Percentiles rank a stretch among this genome's conserved stretches.
Evolutionary conservation across 2,113 vertebrate species (phyloP).

Genomic region (Ptychochromis oligacanthus): DNA sequence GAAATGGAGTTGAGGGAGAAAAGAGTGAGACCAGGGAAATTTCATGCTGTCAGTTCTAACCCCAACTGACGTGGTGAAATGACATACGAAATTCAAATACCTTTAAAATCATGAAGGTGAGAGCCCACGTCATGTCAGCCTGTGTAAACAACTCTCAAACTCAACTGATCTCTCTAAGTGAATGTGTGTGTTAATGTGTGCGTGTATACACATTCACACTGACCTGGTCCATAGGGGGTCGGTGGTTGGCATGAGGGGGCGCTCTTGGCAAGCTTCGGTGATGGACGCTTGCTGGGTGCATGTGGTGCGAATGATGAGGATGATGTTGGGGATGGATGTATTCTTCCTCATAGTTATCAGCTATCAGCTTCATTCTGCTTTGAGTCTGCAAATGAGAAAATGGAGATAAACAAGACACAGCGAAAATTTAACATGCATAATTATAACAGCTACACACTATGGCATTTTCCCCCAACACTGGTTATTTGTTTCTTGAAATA

Average conservation of each 20-base stretch:
- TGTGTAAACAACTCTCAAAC: slow-evolving; percentile 46
- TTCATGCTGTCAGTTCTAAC: slow-evolving; percentile 42
- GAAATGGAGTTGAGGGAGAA: slow-evolving; percentile 37
- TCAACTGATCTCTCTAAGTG: background rate
- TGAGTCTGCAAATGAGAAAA: slow-evolving; percentile 84
- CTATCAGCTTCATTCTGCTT: slow-evolving; percentile 96
- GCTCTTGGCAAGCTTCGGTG: slow-evolving; percentile 85
- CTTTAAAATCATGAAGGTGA: slow-evolving; percentile 29
- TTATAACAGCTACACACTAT: background rate
- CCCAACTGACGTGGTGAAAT: slow-evolving; percentile 53
- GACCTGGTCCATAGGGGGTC: slow-evolving; percentile 93
- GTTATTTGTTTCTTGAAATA: slow-evolving; percentile 31
- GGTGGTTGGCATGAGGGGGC: slow-evolving; percentile 87
- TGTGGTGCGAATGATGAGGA: slow-evolving; percentile 81
- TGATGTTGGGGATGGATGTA: slow-evolving; percentile 89
- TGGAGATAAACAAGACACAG: slow-evolving; percentile 9
- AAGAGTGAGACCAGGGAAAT: slow-evolving; percentile 42
- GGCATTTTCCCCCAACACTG: background rate
- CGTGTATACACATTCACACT: slow-evolving; percentile 26
- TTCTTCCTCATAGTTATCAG: slow-evolving; percentile 93
- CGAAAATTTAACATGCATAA: background rate
- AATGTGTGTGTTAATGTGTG: background rate
- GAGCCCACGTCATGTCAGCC: slow-evolving; percentile 19
- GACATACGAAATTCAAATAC: slow-evolving; percentile 51
- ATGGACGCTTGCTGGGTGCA: slow-evolving; percentile 66